Evolutionary conservation across 1,140 invertebrate species (phyloP).

Genomic region (Drosophila bocki): DNA sequence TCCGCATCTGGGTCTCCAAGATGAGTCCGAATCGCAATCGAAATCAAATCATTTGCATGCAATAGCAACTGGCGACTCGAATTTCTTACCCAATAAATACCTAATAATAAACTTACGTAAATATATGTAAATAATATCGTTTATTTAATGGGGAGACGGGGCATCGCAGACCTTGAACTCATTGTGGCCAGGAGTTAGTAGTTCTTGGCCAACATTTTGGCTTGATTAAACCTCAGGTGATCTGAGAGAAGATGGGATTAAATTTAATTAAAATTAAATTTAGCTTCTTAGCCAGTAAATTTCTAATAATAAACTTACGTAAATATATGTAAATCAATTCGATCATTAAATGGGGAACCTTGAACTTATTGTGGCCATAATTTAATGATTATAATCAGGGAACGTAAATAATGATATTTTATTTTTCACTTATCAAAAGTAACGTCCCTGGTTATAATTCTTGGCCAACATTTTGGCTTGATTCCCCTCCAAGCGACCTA

Average conservation of each 20-base stretch:
- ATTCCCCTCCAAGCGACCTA: background rate
- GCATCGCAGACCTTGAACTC: conserved; percentile 4
- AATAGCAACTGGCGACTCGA: conserved; percentile 37
- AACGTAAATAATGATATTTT: no score
- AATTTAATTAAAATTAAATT: no score
- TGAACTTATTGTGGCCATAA: background rate
- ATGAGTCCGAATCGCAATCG: conserved; percentile 12
- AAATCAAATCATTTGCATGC: conserved; percentile 59
- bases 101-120: conserved; percentile 50
- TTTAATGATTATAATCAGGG: no score
- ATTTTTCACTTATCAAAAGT: no score
- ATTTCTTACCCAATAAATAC: conserved; percentile 75
- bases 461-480: background rate
- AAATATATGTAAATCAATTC: no score
- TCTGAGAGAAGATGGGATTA: background rate
- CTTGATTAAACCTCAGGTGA: background rate
- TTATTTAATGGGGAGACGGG: conserved; percentile 19
- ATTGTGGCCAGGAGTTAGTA: background rate
- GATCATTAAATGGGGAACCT: background rate
- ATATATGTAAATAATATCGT: conserved; percentile 69
- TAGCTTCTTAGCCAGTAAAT: no score
- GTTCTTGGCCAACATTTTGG: conserved; percentile 3
- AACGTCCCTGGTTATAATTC: background rate
- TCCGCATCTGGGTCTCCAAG: no score
- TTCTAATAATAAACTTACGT: no score